These are phyloP conservation scores for Seriola aureovittata DNA, from an alignment of 2,113 vertebrate species.

Conservation along the genomic window DNA sequence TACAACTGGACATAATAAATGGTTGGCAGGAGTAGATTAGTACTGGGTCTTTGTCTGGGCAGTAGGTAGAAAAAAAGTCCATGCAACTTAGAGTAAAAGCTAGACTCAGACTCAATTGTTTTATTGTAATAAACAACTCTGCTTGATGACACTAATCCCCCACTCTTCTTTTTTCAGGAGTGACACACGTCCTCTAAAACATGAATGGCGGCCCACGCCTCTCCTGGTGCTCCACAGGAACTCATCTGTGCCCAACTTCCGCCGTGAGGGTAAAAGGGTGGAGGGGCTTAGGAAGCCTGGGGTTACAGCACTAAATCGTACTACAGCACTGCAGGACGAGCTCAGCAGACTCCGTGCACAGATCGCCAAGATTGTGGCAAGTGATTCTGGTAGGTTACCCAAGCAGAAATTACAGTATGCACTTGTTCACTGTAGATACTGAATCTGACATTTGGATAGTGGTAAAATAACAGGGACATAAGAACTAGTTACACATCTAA, in stretches of 20 bases:
- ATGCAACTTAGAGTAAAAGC: neutral
- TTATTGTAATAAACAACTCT: neutral
- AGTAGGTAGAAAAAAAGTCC: neutral
- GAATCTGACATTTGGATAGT: neutral
- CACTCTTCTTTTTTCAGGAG: slow-evolving; percentile 83
- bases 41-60: neutral
- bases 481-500: neutral
- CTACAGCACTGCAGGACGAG: slow-evolving; percentile 96
- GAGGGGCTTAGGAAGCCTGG: slow-evolving; percentile 94
- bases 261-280: slow-evolving; percentile 93
- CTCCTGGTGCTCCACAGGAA: slow-evolving; percentile 96
- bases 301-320: slow-evolving; percentile 92
- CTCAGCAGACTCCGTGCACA: slow-evolving; percentile 94
- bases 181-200: slow-evolving; percentile 93
- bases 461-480: neutral
- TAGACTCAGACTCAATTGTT: neutral
- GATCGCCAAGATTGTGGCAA: slow-evolving; percentile 95
- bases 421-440: neutral
- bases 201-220: slow-evolving; percentile 97
- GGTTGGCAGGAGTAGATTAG: neutral
- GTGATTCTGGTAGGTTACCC: slow-evolving; percentile 86
- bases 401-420: too few species aligned
- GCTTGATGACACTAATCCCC: neutral
- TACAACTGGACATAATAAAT: neutral
- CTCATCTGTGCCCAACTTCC: slow-evolving; percentile 97